Conservation (phyloP, 2,113 vertebrate species). For the Microtus richardsoni region DNA sequence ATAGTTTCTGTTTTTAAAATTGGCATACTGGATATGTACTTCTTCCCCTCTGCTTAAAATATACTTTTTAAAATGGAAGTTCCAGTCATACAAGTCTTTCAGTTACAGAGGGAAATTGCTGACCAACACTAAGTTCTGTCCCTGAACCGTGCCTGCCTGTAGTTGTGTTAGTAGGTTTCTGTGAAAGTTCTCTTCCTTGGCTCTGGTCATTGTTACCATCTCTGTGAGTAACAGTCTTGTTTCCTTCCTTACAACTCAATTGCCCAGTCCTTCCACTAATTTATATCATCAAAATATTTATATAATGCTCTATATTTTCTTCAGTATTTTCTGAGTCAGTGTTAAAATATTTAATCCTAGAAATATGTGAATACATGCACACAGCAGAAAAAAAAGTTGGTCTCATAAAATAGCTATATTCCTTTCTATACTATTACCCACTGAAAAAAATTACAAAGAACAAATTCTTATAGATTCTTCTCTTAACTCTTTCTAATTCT, state of each 20-base stretch:
- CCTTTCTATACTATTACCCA: neutral
- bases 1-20: constrained; percentile 36
- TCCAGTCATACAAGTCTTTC: neutral
- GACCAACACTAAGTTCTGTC: neutral
- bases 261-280: neutral
- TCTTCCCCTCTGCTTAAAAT: neutral
- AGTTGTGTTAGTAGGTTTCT: neutral
- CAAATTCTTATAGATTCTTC: neutral
- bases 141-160: neutral
- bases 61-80: constrained; percentile 17
- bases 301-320: constrained; percentile 4
- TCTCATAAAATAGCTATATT: neutral
- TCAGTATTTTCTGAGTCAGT: neutral
- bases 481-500: neutral
- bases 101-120: neutral
- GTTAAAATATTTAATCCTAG: neutral
- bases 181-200: neutral
- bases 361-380: neutral
- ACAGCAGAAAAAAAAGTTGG: neutral
- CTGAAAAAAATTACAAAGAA: neutral
- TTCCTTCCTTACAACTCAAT: neutral
- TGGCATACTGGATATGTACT: neutral
- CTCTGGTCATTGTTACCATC: neutral
- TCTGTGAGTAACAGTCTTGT: neutral
- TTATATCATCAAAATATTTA: constrained; percentile 22